Base-by-base conservation (phyloP, 2,888 invertebrate species). In the Microctonus hyperodae region DNA sequence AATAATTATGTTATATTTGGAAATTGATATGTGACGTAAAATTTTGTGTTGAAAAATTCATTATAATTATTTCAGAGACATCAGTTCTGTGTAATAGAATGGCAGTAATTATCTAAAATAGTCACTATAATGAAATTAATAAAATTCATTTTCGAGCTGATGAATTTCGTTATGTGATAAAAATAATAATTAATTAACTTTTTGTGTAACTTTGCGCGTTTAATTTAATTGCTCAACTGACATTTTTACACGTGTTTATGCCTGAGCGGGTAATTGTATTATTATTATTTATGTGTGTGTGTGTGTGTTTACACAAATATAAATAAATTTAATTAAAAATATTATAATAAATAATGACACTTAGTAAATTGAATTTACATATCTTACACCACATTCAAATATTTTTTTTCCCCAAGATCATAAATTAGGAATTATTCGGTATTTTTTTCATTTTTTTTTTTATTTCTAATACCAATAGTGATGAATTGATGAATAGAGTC, bases 311-410 rank as follows among this genome's bases (percentile, higher is more conserved):
- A 37, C 4, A 1, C 37, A n/a, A 37, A 37, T 37, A 20, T n/a
- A 16, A 44, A 20, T 6, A 44, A 53, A 25, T 25, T 28, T 31
- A 55, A 64, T 40, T 23, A 37, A 40, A 56, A 56, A 48, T 55
- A 23, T 50, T 31, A 31, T 13, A 66, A 55, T 58, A 65, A 65
- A 65, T 53, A 37, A 65, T 58, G 58, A 51, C 58, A 58, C 51
- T 35, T 22, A 11, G 23, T 35, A n/a, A 35, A 57, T 50, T 33
- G 35, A 56, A 58, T 50, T 51, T 64, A 64, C 44, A 50, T 61
- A 50, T 51, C 31, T 31, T 61, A 51, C 61, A 61, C 10, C 31
- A n/a, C 13, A 44, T 33, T 50, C 2, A 16, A 44, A 61, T 22
- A 33, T 48, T 48, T 25, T 16, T 9, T n/a, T n/a, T n/a, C n/a